These are phyloP conservation scores for Callipepla californica DNA, from an alignment of 2,113 vertebrate species.

Conservation along the genomic window DNA sequence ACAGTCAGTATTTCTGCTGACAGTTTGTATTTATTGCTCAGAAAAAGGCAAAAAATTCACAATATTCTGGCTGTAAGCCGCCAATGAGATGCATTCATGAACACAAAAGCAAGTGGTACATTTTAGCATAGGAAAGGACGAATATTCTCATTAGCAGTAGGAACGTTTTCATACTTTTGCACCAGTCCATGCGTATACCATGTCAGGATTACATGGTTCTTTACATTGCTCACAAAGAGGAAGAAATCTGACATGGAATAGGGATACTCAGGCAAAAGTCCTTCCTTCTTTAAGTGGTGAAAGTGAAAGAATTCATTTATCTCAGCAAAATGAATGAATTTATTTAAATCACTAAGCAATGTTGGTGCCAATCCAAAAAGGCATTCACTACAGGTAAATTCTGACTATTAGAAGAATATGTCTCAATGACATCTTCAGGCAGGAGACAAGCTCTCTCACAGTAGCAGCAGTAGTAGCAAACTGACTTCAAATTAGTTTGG, in stretches of 20 bases:
- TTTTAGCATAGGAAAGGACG: background rate
- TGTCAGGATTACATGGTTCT: background rate
- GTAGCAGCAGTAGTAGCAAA: background rate
- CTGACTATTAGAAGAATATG: background rate
- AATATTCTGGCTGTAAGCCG: background rate
- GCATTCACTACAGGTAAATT: background rate
- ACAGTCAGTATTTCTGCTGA: background rate
- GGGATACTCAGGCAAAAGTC: fast-evolving
- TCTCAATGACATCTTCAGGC: background rate
- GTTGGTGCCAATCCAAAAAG: background rate
- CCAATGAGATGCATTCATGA: fast-evolving
- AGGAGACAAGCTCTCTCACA: background rate
- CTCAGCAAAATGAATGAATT: background rate
- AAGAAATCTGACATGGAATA: background rate
- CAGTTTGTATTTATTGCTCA: background rate
- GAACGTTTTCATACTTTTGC: background rate
- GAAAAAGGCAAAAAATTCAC: background rate
- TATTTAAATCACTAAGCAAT: background rate
- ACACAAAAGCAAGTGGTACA: background rate
- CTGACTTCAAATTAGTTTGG: background rate
- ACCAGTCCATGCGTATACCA: background rate
- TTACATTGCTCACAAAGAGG: background rate
- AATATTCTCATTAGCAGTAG: background rate
- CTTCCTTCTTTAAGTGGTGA: background rate
- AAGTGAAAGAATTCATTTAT: background rate